Base-by-base conservation (phyloP, 2,113 vertebrate species). In the Hiodon tergisus region DNA sequence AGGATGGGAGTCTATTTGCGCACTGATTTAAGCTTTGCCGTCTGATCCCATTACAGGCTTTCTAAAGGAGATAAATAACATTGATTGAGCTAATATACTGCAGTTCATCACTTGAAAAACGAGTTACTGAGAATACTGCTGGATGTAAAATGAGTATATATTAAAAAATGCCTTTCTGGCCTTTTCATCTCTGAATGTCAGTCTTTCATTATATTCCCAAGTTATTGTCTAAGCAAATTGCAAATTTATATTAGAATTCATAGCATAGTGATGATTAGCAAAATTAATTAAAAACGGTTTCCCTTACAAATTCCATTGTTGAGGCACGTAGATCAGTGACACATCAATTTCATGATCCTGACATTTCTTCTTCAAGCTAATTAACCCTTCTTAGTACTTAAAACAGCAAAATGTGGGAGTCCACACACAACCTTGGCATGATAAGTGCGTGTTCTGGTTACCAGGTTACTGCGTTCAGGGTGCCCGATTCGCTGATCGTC, bases 21-120 rank as follows among this genome's bases (percentile, higher is more conserved):
- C 68, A 6, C 48, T 61, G 59, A 63, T 71, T 62, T 63, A 59
- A 63, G 65, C 69, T 69, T 54, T 48, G 54, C 51, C 53, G 16
- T 55, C 68, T 76, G 68, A 61, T 65, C 60, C 67, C 75, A 76
- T 76, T 76, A 76, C 61, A 61, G 67, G 50, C 75, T 68, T 76
- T 76, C 54, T 70, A 31, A 76, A 63, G 75, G 68, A 60, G 75
- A 76, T 69, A 76, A 76, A 76, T 76, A 71, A 70, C 75, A 63
- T 71, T 71, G 75, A 76, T 76, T 76, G 75, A 76, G 68, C 67
- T 71, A 60, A 62, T 71, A 70, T 71, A 71, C 60, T 10, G 17
- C 51, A 4, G 50, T 16, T 51, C 55, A 17, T 71, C 75, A 62
- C 68, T 65, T 54, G 52, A 16, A 76, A 54, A 47, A 11, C 17